These are phyloP conservation scores for Otis tarda DNA, from an alignment of 2,113 vertebrate species.

Conservation along the genomic window DNA sequence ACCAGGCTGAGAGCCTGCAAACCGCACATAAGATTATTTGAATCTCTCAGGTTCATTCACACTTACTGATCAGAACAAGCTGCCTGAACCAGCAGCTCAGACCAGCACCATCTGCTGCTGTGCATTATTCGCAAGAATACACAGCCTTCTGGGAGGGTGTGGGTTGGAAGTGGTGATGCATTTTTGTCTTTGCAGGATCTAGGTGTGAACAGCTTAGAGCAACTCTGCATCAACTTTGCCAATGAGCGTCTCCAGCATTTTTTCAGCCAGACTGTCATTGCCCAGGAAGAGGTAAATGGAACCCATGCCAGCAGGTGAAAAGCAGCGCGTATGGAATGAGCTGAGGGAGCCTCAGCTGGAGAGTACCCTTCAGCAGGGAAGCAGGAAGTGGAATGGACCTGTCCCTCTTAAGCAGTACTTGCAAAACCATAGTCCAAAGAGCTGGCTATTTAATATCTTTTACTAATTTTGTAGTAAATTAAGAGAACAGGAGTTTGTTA, in stretches of 20 bases:
- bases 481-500: background rate
- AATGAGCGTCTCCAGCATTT: slow-evolving; percentile 88
- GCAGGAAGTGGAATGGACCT: background rate
- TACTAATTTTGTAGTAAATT: background rate
- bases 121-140: background rate
- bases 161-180: background rate
- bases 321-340: background rate
- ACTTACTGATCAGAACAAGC: background rate
- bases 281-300: slow-evolving; percentile 85
- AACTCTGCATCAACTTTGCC: slow-evolving; percentile 92
- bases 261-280: slow-evolving; percentile 78
- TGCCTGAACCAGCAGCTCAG: background rate
- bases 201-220: slow-evolving; percentile 89
- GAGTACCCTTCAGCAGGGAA: background rate
- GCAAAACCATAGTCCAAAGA: background rate
- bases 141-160: background rate
- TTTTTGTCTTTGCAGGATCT: slow-evolving; percentile 77
- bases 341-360: background rate
- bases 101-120: background rate
- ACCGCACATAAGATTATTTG: background rate
- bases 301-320: background rate
- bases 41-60: background rate
- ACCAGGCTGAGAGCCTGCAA: background rate
- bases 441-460: background rate
- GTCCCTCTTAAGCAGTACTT: background rate